phyloP scores from a whole-genome alignment of 2,888 invertebrate species.

The Aplocera efformata region DNA sequence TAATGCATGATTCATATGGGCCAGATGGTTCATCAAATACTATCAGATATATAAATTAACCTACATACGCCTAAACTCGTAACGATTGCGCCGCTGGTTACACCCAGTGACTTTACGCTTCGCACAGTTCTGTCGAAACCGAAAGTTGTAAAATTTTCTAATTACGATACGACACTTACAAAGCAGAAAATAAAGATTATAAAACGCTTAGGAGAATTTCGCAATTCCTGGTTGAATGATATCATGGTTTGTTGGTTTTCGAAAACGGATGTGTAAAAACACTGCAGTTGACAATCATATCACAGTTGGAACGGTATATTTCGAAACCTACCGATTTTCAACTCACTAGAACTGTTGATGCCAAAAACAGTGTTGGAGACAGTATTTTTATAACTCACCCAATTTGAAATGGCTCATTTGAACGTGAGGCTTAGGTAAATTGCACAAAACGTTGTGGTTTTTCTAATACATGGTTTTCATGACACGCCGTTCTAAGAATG shows the following conservation, averaged over 20 bases:
- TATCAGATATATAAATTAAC: conserved; percentile 62
- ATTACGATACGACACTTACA: conserved; percentile 42
- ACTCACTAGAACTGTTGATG: no score
- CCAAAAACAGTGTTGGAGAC: no score
- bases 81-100: conserved; percentile 65
- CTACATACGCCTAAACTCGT: conserved; percentile 63
- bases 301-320: no score
- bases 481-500: no score
- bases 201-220: conserved; percentile 33
- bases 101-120: conserved; percentile 57
- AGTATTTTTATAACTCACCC: no score
- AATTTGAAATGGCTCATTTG: no score
- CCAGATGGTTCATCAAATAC: conserved; percentile 39
- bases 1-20: conserved; percentile 23
- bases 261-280: conserved; percentile 33
- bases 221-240: conserved; percentile 40
- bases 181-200: conserved; percentile 37
- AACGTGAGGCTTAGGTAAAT: no score
- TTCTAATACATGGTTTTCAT: no score
- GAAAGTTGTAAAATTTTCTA: conserved; percentile 52
- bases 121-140: conserved; percentile 64
- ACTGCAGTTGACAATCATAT: background rate
- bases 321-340: no score
- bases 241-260: conserved; percentile 36
- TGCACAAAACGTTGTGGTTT: no score